These are phyloP conservation scores for Corvus cornix DNA, from an alignment of 2,113 vertebrate species.

Conservation along the genomic window DNA sequence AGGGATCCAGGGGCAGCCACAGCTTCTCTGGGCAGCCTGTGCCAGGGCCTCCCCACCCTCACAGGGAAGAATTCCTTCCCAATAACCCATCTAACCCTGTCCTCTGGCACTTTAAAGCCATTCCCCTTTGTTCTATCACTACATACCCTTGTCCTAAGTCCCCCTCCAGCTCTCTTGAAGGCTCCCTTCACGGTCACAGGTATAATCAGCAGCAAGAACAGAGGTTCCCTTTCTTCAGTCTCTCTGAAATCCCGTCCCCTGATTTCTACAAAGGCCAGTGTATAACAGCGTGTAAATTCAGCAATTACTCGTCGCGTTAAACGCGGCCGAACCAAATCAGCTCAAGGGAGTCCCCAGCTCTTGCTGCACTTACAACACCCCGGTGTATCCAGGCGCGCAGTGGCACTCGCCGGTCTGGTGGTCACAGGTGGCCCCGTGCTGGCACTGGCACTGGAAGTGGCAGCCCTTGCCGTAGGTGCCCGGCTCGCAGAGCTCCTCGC, in stretches of 20 bases:
- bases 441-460: slow-evolving; percentile 91
- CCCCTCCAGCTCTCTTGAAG: neutral
- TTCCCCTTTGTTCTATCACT: neutral
- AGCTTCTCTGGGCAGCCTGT: neutral
- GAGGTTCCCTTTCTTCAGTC: neutral
- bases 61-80: fast-evolving
- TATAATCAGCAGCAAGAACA: neutral
- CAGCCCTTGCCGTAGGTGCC: slow-evolving; percentile 93
- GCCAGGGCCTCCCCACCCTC: neutral
- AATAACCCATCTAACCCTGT: neutral
- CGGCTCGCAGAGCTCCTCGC: slow-evolving; percentile 88
- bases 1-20: neutral
- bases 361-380: slow-evolving; percentile 79
- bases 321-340: fast-evolving
- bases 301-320: neutral
- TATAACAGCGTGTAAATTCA: neutral
- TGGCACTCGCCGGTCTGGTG: slow-evolving; percentile 94
- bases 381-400: slow-evolving; percentile 91
- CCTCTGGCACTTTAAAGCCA: neutral
- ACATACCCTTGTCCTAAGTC: neutral
- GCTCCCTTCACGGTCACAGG: neutral
- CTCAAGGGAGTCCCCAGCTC: neutral
- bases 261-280: neutral
- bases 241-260: neutral
- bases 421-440: slow-evolving; percentile 91